phyloP scores from a whole-genome alignment of 2,113 vertebrate genomes.

The Perccottus glenii region DNA sequence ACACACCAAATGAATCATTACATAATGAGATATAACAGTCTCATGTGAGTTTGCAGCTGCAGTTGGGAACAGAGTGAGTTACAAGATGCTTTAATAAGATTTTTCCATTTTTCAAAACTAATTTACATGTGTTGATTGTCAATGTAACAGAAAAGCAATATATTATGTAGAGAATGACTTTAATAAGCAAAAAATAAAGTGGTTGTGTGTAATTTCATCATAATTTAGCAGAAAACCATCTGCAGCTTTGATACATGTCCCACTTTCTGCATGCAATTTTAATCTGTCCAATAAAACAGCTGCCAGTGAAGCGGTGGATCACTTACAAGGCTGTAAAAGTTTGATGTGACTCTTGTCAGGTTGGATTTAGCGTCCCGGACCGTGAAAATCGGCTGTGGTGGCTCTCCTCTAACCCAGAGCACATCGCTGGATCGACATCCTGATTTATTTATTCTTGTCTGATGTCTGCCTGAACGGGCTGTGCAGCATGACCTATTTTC shows the following conservation, averaged over 20 bases:
- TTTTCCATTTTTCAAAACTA: too few species aligned
- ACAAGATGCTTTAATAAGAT: too few species aligned
- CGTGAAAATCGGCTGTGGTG: conserved; percentile 31
- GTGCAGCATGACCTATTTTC: conserved; percentile 9
- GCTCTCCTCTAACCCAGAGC: conserved; percentile 18
- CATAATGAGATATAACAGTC: too few species aligned
- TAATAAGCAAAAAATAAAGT: conserved; percentile 10
- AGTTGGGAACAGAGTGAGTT: too few species aligned
- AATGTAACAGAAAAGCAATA: background rate
- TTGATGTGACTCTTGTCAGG: conserved; percentile 64
- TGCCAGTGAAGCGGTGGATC: conserved; percentile 49
- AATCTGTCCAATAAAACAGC: conserved; percentile 59
- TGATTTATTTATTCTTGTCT: conserved; percentile 55
- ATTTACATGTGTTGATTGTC: background rate
- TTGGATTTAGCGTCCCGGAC: conserved; percentile 43
- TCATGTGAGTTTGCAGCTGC: too few species aligned
- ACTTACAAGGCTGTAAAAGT: conserved; percentile 60
- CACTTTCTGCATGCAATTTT: conserved; percentile 66
- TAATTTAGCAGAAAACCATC: conserved; percentile 57
- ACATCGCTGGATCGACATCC: conserved; percentile 22
- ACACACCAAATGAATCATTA: too few species aligned
- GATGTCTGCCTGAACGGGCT: conserved; percentile 13
- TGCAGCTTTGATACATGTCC: conserved; percentile 48
- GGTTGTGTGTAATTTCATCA: conserved; percentile 38
- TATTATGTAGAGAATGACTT: background rate